These are phyloP conservation scores for Heliconius melpomene DNA, from an alignment of 1,140 invertebrate genomes.

Conservation along the genomic window DNA sequence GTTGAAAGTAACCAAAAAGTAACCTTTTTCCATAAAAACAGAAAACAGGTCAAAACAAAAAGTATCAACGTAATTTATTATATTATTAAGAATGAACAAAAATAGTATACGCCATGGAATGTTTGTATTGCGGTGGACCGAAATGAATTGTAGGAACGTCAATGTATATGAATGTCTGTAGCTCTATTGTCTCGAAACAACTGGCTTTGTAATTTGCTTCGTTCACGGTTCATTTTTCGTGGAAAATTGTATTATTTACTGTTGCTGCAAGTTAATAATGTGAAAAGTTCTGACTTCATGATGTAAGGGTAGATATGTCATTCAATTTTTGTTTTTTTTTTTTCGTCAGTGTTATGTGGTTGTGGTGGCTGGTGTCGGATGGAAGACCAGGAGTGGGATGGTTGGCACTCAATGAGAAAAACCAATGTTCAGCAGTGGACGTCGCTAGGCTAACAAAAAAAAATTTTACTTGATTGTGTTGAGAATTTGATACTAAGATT, in stretches of 20 bases:
- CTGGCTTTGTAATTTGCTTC: slow-evolving; percentile 28
- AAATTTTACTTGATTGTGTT: too few species aligned
- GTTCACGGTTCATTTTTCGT: slow-evolving; percentile 19
- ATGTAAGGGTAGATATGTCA: not conserved
- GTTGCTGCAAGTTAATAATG: not conserved
- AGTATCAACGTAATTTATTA: not conserved
- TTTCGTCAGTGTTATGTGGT: not conserved
- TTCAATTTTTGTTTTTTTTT: not conserved
- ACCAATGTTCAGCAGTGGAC: too few species aligned
- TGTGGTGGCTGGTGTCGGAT: too few species aligned
- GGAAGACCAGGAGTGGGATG: too few species aligned
- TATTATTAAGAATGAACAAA: not conserved
- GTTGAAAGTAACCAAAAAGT: not conserved
- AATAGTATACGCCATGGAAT: slow-evolving; percentile 15
- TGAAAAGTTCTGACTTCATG: slow-evolving; percentile 9
- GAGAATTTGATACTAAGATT: too few species aligned
- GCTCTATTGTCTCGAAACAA: slow-evolving; percentile 23
- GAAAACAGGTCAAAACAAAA: not conserved
- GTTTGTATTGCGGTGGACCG: slow-evolving; percentile 18
- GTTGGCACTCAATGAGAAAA: too few species aligned
- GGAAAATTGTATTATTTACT: slow-evolving; percentile 3
- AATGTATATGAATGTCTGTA: slow-evolving; percentile 18
- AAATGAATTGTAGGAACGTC: slow-evolving; percentile 22
- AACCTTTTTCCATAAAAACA: not conserved
- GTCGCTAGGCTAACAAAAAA: too few species aligned